Percentiles rank a stretch among this genome's conserved stretches.
phyloP scores from a whole-genome alignment of 1,140 invertebrate genomes.

The Venustaconcha ellipsiformis region DNA sequence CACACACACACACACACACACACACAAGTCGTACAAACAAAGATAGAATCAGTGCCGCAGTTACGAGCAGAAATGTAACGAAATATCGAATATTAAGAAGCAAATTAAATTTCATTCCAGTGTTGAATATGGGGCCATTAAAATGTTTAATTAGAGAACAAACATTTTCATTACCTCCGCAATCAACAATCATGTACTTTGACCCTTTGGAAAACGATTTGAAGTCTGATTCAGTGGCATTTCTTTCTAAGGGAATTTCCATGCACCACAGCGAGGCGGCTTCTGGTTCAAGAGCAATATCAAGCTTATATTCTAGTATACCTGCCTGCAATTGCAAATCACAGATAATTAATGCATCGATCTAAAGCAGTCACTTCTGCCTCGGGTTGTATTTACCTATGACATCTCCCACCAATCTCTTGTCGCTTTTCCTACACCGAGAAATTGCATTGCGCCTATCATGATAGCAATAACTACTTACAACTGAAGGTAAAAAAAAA shows the following conservation, averaged over 20 bases:
- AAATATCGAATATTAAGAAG: no score
- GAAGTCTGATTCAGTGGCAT: not conserved
- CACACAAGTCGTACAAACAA: no score
- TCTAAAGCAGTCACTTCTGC: not conserved
- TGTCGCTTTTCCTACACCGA: not conserved
- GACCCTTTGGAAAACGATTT: not conserved
- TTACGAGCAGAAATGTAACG: no score
- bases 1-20: no score
- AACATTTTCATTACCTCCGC: constrained; percentile 9
- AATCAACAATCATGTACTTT: constrained; percentile 19
- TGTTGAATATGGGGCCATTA: no score
- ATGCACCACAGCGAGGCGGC: constrained; percentile 16
- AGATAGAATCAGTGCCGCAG: no score
- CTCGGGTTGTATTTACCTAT: not conserved
- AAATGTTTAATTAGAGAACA: not conserved
- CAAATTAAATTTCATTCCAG: no score
- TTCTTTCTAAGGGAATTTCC: constrained; percentile 11
- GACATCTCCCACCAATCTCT: not conserved
- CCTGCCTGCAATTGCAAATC: constrained; percentile 12
- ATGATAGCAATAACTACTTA: not conserved
- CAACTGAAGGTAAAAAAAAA: no score
- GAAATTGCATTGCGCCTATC: not conserved
- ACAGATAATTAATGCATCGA: no score
- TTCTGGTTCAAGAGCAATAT: constrained; percentile 13
- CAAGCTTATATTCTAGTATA: not conserved